Conservation (phyloP, 2,113 vertebrate genomes). For the Hyperoodon ampullatus region DNA sequence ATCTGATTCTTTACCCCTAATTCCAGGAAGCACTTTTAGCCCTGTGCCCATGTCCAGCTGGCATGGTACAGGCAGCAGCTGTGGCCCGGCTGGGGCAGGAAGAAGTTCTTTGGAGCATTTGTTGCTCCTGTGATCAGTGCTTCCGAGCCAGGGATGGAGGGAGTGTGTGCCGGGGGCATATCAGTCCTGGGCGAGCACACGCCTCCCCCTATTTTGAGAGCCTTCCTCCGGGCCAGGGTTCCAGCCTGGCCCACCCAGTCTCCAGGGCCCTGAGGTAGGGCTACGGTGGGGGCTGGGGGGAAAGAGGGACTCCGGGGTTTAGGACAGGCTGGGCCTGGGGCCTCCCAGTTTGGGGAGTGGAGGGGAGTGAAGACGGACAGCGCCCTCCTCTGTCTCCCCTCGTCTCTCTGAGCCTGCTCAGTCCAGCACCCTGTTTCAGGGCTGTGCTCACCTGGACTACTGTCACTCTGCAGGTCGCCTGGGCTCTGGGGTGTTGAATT, state of each 20-base stretch:
- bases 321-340: background rate
- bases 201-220: background rate
- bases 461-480: accelerated
- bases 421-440: background rate
- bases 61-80: background rate
- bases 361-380: background rate
- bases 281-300: background rate
- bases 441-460: background rate
- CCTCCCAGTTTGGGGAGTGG: background rate
- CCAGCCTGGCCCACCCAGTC: no score
- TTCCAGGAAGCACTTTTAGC: background rate
- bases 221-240: background rate
- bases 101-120: background rate
- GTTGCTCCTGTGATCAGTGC: background rate
- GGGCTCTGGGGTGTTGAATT: background rate
- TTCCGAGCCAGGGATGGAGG: background rate
- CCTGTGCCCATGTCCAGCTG: background rate
- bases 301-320: accelerated
- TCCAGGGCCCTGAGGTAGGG: background rate
- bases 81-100: background rate
- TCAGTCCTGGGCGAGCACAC: accelerated
- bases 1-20: background rate
- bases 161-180: accelerated
- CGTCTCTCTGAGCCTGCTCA: background rate
- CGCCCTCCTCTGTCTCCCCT: accelerated